phyloP scores from a whole-genome alignment of 2,888 invertebrate genomes.

The Xestia c-nigrum region DNA sequence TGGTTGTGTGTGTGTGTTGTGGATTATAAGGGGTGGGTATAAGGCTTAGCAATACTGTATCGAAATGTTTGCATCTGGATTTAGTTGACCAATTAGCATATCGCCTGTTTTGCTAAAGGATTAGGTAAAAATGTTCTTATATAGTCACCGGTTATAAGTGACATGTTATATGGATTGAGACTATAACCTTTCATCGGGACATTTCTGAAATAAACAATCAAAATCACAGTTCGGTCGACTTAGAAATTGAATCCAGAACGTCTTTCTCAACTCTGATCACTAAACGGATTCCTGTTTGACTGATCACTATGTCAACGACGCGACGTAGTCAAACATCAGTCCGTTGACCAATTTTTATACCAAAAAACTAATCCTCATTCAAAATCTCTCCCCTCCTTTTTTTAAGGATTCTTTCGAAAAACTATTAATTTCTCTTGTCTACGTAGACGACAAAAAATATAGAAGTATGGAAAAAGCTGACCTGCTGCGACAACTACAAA shows the following conservation, averaged over 20 bases:
- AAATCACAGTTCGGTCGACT: background rate
- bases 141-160: background rate
- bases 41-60: background rate
- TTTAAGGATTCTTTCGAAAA: background rate
- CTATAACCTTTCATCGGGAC: background rate
- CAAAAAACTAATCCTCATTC: background rate
- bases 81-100: background rate
- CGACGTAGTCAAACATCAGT: background rate
- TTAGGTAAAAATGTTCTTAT: background rate
- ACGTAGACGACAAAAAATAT: background rate
- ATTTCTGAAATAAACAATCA: background rate
- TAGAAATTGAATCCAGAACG: background rate
- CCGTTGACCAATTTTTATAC: background rate
- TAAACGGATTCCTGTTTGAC: background rate
- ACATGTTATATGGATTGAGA: background rate
- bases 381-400: background rate
- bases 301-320: background rate
- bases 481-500: too few species aligned
- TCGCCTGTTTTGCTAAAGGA: background rate
- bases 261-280: background rate
- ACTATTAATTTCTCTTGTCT: background rate
- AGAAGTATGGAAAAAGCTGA: too few species aligned
- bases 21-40: conserved; percentile 19
- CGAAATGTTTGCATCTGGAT: background rate
- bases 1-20: conserved; percentile 15